Percentiles rank a stretch among this genome's conserved stretches.
Evolutionary conservation across 1,140 invertebrate genomes (phyloP).

Genomic region (Holotrichia oblita): DNA sequence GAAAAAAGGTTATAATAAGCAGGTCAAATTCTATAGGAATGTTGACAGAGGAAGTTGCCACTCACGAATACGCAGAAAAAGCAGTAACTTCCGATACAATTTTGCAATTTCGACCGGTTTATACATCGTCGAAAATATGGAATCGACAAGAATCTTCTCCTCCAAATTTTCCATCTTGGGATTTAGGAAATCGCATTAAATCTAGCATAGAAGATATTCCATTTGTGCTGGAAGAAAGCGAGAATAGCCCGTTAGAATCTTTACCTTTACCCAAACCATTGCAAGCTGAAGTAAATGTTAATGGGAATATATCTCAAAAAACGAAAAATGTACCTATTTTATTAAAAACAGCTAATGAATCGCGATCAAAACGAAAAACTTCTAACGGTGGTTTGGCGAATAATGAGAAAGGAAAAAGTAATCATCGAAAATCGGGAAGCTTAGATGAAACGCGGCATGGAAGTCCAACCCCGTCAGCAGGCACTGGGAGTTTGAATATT

Average conservation of each 20-base stretch:
- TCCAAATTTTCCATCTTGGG: constrained; percentile 47
- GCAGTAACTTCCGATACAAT: constrained; percentile 20
- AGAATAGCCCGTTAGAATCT: constrained; percentile 53
- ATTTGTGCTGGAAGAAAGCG: constrained; percentile 57
- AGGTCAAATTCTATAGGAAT: constrained; percentile 52
- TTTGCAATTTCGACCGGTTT: constrained; percentile 39
- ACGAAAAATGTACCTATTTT: constrained; percentile 45
- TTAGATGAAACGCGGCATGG: constrained; percentile 45
- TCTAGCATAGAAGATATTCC: constrained; percentile 55
- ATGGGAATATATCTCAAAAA: constrained; percentile 37
- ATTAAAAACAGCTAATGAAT: constrained; percentile 49
- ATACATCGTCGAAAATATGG: constrained; percentile 46
- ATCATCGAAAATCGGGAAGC: constrained; percentile 48
- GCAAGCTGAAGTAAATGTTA: constrained; percentile 44
- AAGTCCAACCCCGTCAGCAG: constrained; percentile 45
- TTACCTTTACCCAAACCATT: constrained; percentile 40
- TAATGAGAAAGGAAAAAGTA: constrained; percentile 43
- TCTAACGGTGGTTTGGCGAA: constrained; percentile 34
- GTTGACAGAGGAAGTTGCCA: constrained; percentile 56
- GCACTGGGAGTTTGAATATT: constrained; percentile 47
- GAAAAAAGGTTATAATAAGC: constrained; percentile 59
- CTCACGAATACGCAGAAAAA: not conserved
- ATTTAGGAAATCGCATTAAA: constrained; percentile 45
- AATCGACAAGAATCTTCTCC: constrained; percentile 45
- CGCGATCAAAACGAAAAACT: constrained; percentile 41